These are phyloP conservation scores for Acrocephalus arundinaceus DNA, from an alignment of 2,113 vertebrate genomes.

Conservation along the genomic window DNA sequence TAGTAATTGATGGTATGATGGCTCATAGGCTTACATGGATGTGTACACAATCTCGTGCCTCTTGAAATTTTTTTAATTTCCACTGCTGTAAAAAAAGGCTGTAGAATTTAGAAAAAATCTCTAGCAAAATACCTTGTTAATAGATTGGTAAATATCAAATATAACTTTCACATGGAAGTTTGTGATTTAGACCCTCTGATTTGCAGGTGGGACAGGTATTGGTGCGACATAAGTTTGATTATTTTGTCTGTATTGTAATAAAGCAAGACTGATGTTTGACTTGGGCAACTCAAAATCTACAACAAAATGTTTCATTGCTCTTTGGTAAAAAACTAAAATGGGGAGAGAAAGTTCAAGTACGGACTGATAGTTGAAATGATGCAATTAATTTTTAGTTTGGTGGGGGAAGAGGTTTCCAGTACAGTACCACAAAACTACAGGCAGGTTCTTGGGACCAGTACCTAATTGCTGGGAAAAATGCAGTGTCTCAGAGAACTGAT, in stretches of 20 bases:
- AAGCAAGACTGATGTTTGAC: neutral
- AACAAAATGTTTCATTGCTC: neutral
- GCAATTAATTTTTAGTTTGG: neutral
- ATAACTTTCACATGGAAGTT: neutral
- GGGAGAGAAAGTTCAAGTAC: neutral
- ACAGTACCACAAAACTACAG: neutral
- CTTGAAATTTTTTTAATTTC: neutral
- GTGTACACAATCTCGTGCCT: neutral
- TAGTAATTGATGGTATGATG: neutral
- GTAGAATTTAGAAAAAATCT: neutral
- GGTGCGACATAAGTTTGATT: neutral
- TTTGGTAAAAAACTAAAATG: neutral
- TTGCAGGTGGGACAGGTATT: neutral
- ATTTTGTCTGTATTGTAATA: neutral
- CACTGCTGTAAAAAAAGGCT: neutral
- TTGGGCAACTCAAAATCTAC: neutral
- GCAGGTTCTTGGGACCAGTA: neutral
- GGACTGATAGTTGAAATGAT: neutral
- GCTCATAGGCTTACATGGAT: rapidly evolving
- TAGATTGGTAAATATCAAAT: neutral
- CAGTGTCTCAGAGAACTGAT: neutral
- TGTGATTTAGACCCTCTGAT: neutral
- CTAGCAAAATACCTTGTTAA: neutral
- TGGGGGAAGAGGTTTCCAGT: neutral
- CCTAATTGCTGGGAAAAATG: neutral